Conservation (phyloP, 2,797 vertebrate genomes). For the Buphagus erythrorhynchus region DNA sequence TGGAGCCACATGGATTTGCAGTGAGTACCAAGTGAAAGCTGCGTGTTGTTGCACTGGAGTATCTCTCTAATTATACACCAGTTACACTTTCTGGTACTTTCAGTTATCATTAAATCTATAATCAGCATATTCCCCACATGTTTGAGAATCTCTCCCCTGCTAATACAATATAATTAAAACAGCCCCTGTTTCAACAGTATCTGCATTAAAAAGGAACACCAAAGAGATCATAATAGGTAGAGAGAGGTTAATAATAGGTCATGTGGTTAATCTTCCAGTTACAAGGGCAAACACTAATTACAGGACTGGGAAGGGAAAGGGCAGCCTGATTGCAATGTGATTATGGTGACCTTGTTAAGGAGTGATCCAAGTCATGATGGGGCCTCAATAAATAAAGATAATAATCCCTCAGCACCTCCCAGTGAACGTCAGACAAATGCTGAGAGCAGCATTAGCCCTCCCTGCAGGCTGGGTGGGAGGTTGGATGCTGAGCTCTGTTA, state of each 20-base stretch:
- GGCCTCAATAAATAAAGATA: constrained; percentile 53
- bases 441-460: background rate
- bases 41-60: background rate
- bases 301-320: constrained; percentile 41
- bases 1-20: background rate
- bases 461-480: background rate
- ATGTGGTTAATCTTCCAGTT: constrained; percentile 66
- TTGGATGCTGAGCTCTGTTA: fast-evolving
- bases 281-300: constrained; percentile 65
- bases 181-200: constrained; percentile 29
- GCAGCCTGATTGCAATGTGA: constrained; percentile 60
- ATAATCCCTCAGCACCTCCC: constrained; percentile 12
- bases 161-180: constrained; percentile 58
- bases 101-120: constrained; percentile 34
- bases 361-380: constrained; percentile 22
- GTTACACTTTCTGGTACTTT: constrained; percentile 15
- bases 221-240: constrained; percentile 44
- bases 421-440: background rate
- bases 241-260: constrained; percentile 63
- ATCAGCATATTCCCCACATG: constrained; percentile 1
- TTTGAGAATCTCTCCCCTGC: constrained; percentile 47
- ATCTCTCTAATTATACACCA: constrained; percentile 13
- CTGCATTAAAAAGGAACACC: constrained; percentile 46
- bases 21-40: background rate
- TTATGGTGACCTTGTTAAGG: constrained; percentile 66